phyloP scores from a whole-genome alignment of 1,140 invertebrate species.

The Whitmania pigra region DNA sequence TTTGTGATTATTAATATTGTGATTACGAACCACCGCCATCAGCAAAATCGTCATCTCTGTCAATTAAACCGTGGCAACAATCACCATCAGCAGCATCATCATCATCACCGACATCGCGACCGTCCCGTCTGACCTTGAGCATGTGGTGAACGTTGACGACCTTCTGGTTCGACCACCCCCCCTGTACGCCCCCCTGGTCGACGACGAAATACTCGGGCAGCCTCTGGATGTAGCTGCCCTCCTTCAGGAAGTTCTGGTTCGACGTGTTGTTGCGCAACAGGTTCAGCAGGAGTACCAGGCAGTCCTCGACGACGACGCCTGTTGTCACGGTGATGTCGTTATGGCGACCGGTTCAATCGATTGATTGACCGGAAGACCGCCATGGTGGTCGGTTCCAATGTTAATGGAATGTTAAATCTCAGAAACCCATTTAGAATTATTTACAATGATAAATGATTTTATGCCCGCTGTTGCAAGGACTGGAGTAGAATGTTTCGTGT shows the following conservation, averaged over 20 bases:
- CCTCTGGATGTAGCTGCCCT: constrained; percentile 78
- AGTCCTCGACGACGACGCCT: constrained; percentile 93
- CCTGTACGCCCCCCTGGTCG: constrained; percentile 53
- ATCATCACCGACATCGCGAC: too few relatives aligned
- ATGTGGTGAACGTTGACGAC: constrained; percentile 83
- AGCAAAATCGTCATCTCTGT: too few relatives aligned
- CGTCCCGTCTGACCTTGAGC: constrained; percentile 61
- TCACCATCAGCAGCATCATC: too few relatives aligned
- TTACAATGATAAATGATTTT: background rate
- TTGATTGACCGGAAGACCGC: background rate
- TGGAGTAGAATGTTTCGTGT: too few relatives aligned
- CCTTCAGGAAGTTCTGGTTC: constrained; percentile 97
- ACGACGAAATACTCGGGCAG: constrained; percentile 66
- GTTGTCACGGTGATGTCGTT: constrained; percentile 9
- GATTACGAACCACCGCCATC: too few relatives aligned
- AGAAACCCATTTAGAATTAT: too few relatives aligned
- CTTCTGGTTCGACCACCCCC: constrained; percentile 85
- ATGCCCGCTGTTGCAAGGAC: too few relatives aligned
- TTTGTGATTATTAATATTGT: too few relatives aligned
- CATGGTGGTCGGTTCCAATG: too few relatives aligned
- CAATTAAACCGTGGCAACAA: too few relatives aligned
- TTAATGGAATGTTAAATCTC: too few relatives aligned
- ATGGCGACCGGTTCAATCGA: too few relatives aligned
- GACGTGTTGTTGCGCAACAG: constrained; percentile 86
- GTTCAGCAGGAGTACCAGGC: constrained; percentile 83